Base-by-base conservation (phyloP, 2,113 vertebrate species). In the Bos javanicus region DNA sequence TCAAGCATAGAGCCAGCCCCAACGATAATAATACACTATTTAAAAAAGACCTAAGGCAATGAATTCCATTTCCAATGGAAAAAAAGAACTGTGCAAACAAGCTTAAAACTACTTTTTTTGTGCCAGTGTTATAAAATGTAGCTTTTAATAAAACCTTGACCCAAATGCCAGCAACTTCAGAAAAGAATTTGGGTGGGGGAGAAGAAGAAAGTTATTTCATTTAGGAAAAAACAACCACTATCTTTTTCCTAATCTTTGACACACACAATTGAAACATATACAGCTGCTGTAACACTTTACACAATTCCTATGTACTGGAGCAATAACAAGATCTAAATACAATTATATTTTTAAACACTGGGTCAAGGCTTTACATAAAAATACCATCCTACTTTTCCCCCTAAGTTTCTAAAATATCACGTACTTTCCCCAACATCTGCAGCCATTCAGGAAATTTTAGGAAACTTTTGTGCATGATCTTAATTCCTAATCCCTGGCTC, bases 31-130 rank as follows among this genome's bases (percentile, higher is more conserved):
- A 98, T 98, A 99, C 98, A 99, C 98, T 99, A 98, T 99, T 98
- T 99, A 98, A 98, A 99, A 98, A 98, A 99, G 99, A 99, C 99
- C 99, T 99, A 99, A 99, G 99, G 99, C 99, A 99, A 99, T 99
- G 99, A 98, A 99, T 99, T 99, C 99, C 99, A 99, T 99, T 98
- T 99, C 98, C 98, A 99, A 99, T 99, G 99, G 99, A 99, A 97
- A 98, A 98, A 98, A 98, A 99, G 93, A 99, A 99, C 98, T 99
- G 99, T 99, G 99, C 99, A 99, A 99, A 99, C 98, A 99, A 99
- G 98, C 99, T 99, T 99, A 98, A 98, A 99, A 98, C 98, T 99
- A 99, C 98, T 99, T 98, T 98, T 97, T 99, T 98, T 98, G 98
- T 99, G 98, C 98, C 99, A 99, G 98, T 98, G 98, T 99, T 98